Evolutionary conservation across 2,797 vertebrate species (phyloP).

Genomic region (Perodicticus potto): DNA sequence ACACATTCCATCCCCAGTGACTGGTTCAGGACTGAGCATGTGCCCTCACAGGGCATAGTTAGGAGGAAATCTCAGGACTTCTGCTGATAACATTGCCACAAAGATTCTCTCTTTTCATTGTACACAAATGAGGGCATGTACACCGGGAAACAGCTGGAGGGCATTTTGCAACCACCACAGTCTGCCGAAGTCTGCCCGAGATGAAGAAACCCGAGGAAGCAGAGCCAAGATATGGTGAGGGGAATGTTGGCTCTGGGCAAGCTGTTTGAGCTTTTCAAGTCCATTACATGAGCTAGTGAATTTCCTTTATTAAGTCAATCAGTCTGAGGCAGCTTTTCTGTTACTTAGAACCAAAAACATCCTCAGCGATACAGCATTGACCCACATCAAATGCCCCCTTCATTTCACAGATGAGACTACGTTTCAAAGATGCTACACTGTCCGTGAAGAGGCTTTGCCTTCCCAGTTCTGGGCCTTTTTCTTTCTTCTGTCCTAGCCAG

Average conservation of each 20-base stretch:
- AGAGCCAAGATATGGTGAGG: not conserved
- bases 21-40: not conserved
- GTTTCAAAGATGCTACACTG: fast-evolving
- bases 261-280: not conserved
- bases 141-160: not conserved
- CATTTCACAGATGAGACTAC: not conserved
- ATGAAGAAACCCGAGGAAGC: not conserved
- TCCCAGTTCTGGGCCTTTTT: not conserved
- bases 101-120: not conserved
- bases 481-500: not conserved
- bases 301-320: not conserved
- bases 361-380: not conserved
- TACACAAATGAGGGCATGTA: no score
- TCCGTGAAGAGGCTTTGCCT: not conserved
- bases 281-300: not conserved
- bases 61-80: not conserved
- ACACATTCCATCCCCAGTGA: not conserved
- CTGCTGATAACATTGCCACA: not conserved
- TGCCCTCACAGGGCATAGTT: not conserved
- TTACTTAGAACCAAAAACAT: conserved; percentile 2
- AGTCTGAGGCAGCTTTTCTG: not conserved
- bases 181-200: not conserved
- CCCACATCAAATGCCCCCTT: not conserved
- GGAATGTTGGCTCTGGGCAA: not conserved
- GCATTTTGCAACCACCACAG: not conserved